Evolutionary conservation across 1,140 invertebrate genomes (phyloP).

Genomic region (Phymastichus coffea): DNA sequence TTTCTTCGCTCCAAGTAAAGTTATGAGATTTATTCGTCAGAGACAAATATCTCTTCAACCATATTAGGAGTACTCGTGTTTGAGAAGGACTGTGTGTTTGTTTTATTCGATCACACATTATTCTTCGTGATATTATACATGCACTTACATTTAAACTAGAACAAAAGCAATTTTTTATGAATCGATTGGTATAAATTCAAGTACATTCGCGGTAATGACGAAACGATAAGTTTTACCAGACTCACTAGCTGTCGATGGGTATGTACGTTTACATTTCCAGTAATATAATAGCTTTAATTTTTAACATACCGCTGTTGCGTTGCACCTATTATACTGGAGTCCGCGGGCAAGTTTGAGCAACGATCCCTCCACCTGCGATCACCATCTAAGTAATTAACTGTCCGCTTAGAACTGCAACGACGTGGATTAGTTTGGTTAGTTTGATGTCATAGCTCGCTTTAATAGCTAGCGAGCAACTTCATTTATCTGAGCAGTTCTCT

Average conservation of each 20-base stretch:
- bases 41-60: background rate
- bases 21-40: too few species aligned
- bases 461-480: slow-evolving; percentile 8
- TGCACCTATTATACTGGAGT: slow-evolving; percentile 13
- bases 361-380: slow-evolving; percentile 7
- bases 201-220: background rate
- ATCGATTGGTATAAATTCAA: background rate
- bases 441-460: slow-evolving; percentile 15
- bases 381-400: slow-evolving; percentile 40
- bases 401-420: slow-evolving; percentile 22
- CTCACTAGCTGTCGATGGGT: slow-evolving; percentile 8
- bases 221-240: background rate
- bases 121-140: slow-evolving; percentile 29
- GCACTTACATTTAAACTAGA: slow-evolving; percentile 24
- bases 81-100: background rate
- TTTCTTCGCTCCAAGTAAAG: background rate
- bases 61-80: background rate
- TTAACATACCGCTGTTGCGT: slow-evolving; percentile 3
- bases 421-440: slow-evolving; percentile 16
- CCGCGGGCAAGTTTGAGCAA: background rate
- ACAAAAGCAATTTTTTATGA: too few species aligned
- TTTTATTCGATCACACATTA: background rate
- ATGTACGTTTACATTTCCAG: too few species aligned
- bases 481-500: slow-evolving; percentile 11
- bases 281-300: slow-evolving; percentile 9